Percentiles rank a stretch among this genome's conserved stretches.
Conservation (phyloP, 2,797 vertebrate species). For the Acomys russatus region DNA sequence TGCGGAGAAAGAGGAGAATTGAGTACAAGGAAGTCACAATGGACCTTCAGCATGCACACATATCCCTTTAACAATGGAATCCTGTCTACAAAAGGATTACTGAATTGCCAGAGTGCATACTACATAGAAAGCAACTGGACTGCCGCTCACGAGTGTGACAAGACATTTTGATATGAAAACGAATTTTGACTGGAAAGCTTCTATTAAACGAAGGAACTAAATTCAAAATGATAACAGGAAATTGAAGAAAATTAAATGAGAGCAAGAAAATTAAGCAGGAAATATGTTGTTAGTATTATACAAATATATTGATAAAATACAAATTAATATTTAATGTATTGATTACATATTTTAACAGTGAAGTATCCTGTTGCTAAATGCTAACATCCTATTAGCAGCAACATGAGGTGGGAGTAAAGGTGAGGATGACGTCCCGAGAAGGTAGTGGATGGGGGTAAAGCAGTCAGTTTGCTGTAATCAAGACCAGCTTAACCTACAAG, state of each 20-base stretch:
- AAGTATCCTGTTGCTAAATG: not conserved
- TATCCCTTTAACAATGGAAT: not conserved
- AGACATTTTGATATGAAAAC: not conserved
- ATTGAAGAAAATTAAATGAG: not conserved
- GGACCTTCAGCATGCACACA: not conserved
- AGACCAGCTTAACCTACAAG: not conserved
- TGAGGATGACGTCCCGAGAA: not conserved
- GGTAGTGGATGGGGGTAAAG: not conserved
- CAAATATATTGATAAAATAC: not conserved
- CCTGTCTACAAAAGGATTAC: not conserved
- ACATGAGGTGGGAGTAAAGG: not conserved
- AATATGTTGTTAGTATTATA: not conserved
- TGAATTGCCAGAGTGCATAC: not conserved
- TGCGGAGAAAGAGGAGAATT: not conserved
- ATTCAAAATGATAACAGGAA: not conserved
- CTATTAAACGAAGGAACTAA: conserved; percentile 1
- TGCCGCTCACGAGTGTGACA: not conserved
- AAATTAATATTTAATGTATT: not conserved
- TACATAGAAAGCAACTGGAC: not conserved
- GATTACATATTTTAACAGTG: not conserved
- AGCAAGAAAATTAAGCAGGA: not conserved
- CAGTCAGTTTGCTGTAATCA: not conserved
- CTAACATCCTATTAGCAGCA: not conserved
- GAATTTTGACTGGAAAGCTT: not conserved
- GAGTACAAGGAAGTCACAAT: not conserved